Conservation (phyloP, 2,888 invertebrate species). For the Sussaba pulchella region DNA sequence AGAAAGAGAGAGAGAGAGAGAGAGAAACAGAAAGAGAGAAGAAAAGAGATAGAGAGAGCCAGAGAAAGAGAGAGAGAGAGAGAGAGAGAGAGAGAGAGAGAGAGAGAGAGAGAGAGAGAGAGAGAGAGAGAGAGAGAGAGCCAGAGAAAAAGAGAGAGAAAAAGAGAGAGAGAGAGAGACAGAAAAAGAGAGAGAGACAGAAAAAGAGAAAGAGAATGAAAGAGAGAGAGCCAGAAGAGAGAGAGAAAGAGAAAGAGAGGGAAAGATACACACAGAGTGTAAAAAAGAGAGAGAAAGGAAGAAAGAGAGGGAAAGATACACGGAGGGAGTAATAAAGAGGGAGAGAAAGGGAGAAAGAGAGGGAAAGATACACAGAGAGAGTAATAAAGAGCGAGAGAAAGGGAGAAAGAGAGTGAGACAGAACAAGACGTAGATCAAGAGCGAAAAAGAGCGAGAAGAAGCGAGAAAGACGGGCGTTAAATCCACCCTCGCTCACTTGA, state of each 20-base stretch:
- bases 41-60: background rate
- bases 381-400: conserved; percentile 6
- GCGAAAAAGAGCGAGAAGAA: conserved; percentile 6
- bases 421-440: background rate
- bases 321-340: background rate
- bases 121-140: background rate
- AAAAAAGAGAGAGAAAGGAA: no score
- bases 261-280: no score
- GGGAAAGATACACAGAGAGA: no score
- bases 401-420: conserved; percentile 7
- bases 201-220: background rate
- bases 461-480: conserved; percentile 33
- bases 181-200: conserved; percentile 8
- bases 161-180: background rate
- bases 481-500: conserved; percentile 45
- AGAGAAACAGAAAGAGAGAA: background rate
- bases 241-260: conserved; percentile 7
- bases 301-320: background rate
- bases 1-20: conserved; percentile 12
- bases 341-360: background rate
- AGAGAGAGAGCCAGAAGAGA: background rate
- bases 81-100: no score
- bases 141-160: background rate
- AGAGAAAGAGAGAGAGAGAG: no score
- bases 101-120: conserved; percentile 12